Evolutionary conservation across 2,113 vertebrate species (phyloP), one percentile per base, ranked within the genome.

Genomic region (Callospermophilus lateralis): DNA sequence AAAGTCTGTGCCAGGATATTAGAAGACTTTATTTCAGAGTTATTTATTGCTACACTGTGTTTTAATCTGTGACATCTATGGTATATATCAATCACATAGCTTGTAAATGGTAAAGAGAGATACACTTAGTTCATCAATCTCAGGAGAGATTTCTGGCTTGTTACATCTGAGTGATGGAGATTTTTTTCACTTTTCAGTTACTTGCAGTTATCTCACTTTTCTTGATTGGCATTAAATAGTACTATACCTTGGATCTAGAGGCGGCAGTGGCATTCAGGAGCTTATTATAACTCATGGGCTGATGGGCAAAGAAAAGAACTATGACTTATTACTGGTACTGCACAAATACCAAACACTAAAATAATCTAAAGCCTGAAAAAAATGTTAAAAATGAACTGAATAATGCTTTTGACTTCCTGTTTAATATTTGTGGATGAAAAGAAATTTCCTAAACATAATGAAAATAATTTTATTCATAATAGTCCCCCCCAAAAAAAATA

Each of bases 211-310:
- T 95, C 22, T 93, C 48, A 37, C 11, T 91, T 95, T 95, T 89
- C 85, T 96, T 93, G 81, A 90, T 73, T 93, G 65, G 63, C 86
- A 83, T 78, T 86, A 83, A 94, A 63, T 84, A 48, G 6, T 84
- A 58, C 48, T 94, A 77, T 86, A 7, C 55, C 63, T 88, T 85
- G 28, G 20, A 93, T 65, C 42, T 37, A 78, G 81, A 34, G 72
- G n/a, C 45, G 72, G 3, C 53, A 76, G 9, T 79, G 76, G 37
- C 58, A 72, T 95, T 65, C 89, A 7, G n/a, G 4, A 77, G 20
- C n/a, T 67, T 87, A 22, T 85, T 81, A 39, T 16, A 76, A 84
- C 68, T 91, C 84, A 26, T 30, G 32, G 37, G 22, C 63, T 89
- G 88, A 70, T 68, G 65, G 39, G 63, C 77, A 37, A 72, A 81